phyloP scores from a whole-genome alignment of 2,888 invertebrate species.

The Frankliniella intonsa region DNA sequence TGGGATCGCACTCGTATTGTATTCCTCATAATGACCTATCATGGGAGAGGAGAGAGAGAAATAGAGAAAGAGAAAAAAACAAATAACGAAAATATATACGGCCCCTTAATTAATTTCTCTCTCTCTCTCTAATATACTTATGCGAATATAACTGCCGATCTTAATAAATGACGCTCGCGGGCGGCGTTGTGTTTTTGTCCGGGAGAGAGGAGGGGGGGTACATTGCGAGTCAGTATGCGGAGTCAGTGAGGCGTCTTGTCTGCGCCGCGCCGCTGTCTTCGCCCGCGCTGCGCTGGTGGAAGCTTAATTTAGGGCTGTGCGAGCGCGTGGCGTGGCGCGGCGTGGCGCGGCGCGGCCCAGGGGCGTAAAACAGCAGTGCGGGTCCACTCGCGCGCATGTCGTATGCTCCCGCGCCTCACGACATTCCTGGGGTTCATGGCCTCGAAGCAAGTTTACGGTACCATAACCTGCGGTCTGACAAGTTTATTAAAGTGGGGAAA shows the following conservation, averaged over 20 bases:
- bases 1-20: too few species aligned
- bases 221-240: too few species aligned
- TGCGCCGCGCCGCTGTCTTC: too few species aligned
- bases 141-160: too few species aligned
- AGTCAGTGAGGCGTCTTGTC: too few species aligned
- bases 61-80: neutral
- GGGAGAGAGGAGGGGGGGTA: too few species aligned
- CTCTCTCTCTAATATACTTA: too few species aligned
- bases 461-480: slow-evolving; percentile 19
- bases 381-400: neutral
- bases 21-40: neutral
- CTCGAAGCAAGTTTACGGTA: slow-evolving; percentile 9
- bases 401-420: neutral
- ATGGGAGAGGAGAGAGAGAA: neutral
- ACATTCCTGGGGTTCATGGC: neutral
- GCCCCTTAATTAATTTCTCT: too few species aligned
- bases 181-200: too few species aligned
- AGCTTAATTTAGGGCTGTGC: too few species aligned
- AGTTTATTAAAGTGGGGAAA: slow-evolving; percentile 22
- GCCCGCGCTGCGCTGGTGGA: too few species aligned
- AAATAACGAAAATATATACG: neutral
- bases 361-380: neutral
- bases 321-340: neutral
- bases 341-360: neutral
- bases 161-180: too few species aligned